Base-by-base conservation (phyloP, 2,113 vertebrate genomes). In the Holacanthus passer region DNA sequence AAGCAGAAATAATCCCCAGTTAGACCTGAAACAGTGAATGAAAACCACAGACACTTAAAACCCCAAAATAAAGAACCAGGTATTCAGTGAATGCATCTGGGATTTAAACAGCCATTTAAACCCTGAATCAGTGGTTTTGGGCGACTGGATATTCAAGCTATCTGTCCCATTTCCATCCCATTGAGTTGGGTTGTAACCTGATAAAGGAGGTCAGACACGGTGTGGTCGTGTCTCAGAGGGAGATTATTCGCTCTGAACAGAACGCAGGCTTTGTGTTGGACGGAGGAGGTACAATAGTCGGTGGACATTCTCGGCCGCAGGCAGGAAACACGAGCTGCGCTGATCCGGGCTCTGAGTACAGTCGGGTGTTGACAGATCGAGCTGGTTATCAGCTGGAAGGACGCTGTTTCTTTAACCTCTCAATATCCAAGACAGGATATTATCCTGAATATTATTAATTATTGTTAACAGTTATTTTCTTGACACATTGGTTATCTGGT, bases 121-220 rank as follows among this genome's bases (percentile, higher is more conserved):
- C 24, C n/a, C 76, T 58, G 52, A 55, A 67, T 45, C 5, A 66
- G 24, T 59, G 64, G n/a, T 48, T n/a, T 37, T 41, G 24, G 50
- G 72, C 20, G 48, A 9, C 55, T 41, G 69, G 74, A 77, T 50
- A 92, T 83, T 73, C 66, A 75, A 90, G 78, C 47, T 52, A 60
- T 84, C 76, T 56, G 73, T 65, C 85, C 89, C 64, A 69, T 81
- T 90, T 90, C 64, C 50, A 27, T 76, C 76, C 89, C 78, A 59
- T 83, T 90, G 43, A 91, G 45, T 20, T 6, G 10, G 43, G 59
- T 5, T 85, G 92, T 89, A 95, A 95, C 87, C 85, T 56, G 93
- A 95, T 74, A 11, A 83, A 83, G 79, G 79, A 78, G 88, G 88
- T 85, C 80, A 84, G 55, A 77, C 74, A 39, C 13, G 78, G 81